Percentiles rank a stretch among this genome's conserved stretches.
phyloP scores from a whole-genome alignment of 2,113 vertebrate genomes.

The Pelecanus crispus region DNA sequence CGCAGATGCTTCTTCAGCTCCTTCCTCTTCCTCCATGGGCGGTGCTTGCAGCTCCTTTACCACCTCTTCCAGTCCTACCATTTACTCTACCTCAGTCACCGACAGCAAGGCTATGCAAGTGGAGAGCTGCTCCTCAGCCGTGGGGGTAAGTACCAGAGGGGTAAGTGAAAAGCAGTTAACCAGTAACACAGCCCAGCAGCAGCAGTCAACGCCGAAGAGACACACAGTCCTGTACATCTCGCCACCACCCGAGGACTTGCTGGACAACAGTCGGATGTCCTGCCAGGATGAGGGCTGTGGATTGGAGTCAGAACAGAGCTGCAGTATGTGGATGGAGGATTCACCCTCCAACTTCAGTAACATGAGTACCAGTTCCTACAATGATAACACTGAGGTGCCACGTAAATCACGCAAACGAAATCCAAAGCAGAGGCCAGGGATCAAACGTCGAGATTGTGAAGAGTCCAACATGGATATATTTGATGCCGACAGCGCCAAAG shows the following conservation, averaged over 20 bases:
- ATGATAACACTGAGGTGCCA: constrained; percentile 98
- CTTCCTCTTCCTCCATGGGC: constrained; percentile 96
- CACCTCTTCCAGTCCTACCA: constrained; percentile 92
- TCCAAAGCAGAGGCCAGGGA: constrained; percentile 93
- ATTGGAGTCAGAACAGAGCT: constrained; percentile 95
- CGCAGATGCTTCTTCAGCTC: constrained; percentile 96
- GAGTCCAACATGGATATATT: constrained; percentile 97
- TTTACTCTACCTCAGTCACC: constrained; percentile 88
- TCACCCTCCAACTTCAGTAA: constrained; percentile 98
- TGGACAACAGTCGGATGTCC: constrained; percentile 96
- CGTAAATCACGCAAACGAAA: constrained; percentile 98
- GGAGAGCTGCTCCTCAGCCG: constrained; percentile 83
- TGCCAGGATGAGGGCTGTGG: constrained; percentile 89
- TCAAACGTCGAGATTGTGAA: constrained; percentile 81
- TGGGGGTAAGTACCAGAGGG: constrained; percentile 87
- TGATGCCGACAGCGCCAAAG: constrained; percentile 99
- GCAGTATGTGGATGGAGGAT: constrained; percentile 98
- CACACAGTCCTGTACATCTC: constrained; percentile 96
- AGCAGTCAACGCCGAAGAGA: constrained; percentile 88
- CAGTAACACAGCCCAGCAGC: constrained; percentile 78
- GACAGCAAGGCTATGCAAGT: constrained; percentile 87
- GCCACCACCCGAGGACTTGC: constrained; percentile 95
- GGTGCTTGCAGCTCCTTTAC: constrained; percentile 98
- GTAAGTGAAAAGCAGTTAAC: constrained; percentile 84
- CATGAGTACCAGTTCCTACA: constrained; percentile 94